Evolutionary conservation across 1,140 invertebrate species (phyloP).

Genomic region (Sinonovacula constricta): DNA sequence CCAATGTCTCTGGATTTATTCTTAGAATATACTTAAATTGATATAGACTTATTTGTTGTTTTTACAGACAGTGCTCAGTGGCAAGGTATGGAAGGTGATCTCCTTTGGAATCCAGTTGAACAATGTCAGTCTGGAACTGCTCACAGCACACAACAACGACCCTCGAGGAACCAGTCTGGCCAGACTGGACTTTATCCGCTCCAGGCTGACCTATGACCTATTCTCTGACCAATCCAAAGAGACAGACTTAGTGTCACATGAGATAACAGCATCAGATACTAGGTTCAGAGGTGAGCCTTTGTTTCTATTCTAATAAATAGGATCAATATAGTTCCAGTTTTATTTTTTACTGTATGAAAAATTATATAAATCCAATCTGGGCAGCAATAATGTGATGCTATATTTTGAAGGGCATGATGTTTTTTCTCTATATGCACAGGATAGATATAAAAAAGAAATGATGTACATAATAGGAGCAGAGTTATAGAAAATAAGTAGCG

Average conservation of each 20-base stretch:
- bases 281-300: constrained; percentile 82
- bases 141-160: constrained; percentile 70
- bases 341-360: too few species aligned
- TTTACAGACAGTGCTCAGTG: constrained; percentile 74
- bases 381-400: too few species aligned
- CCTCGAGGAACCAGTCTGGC: constrained; percentile 85
- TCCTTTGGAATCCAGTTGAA: constrained; percentile 91
- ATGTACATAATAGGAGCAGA: too few species aligned
- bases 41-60: too few species aligned
- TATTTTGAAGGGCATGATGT: too few species aligned
- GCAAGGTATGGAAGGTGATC: constrained; percentile 84
- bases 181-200: constrained; percentile 95
- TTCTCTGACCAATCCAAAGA: constrained; percentile 94
- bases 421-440: too few species aligned
- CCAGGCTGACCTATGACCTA: constrained; percentile 89
- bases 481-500: too few species aligned
- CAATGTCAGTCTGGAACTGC: constrained; percentile 90
- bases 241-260: constrained; percentile 94
- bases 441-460: too few species aligned
- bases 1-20: not conserved
- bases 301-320: too few species aligned
- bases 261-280: constrained; percentile 92
- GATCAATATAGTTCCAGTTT: too few species aligned
- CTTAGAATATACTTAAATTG: too few species aligned
- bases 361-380: too few species aligned